Evolutionary conservation across 1,140 invertebrate species (phyloP).

Genomic region (Bombus pyrosoma): DNA sequence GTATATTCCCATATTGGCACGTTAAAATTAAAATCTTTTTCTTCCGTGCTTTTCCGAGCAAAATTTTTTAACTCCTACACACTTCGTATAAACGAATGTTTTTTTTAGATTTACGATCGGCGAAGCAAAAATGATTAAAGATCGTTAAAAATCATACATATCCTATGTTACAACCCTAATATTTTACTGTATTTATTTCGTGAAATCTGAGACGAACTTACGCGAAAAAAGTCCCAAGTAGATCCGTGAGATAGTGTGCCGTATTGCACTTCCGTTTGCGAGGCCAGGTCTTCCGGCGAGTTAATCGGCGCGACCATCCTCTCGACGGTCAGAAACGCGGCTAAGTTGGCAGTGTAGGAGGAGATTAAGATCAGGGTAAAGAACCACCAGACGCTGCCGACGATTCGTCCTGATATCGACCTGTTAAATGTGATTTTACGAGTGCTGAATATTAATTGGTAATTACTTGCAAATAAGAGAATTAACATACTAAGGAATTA

Average conservation of each 20-base stretch:
- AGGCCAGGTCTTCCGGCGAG: constrained; percentile 95
- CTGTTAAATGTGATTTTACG: constrained; percentile 78
- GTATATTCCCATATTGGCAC: too few species aligned
- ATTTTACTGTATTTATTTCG: background rate
- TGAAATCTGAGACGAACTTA: constrained; percentile 76
- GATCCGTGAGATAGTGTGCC: constrained; percentile 93
- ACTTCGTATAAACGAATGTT: background rate
- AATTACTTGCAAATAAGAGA: background rate
- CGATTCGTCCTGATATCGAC: constrained; percentile 96
- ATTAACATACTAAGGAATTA: background rate
- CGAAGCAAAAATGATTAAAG: background rate
- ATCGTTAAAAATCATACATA: background rate
- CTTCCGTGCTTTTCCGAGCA: background rate
- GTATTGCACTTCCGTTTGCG: constrained; percentile 98
- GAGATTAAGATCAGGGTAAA: constrained; percentile 99
- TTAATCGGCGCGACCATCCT: constrained; percentile 97
- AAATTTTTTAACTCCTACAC: background rate
- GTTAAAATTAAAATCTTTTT: background rate
- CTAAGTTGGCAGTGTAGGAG: constrained; percentile 98
- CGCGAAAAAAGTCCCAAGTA: constrained; percentile 96
- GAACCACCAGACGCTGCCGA: constrained; percentile 99
- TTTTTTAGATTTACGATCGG: background rate
- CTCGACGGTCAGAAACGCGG: constrained; percentile 97
- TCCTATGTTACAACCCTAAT: background rate
- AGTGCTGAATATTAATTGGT: background rate